These are phyloP conservation scores for Megathymus violae DNA, from an alignment of 1,140 invertebrate species.

Conservation along the genomic window DNA sequence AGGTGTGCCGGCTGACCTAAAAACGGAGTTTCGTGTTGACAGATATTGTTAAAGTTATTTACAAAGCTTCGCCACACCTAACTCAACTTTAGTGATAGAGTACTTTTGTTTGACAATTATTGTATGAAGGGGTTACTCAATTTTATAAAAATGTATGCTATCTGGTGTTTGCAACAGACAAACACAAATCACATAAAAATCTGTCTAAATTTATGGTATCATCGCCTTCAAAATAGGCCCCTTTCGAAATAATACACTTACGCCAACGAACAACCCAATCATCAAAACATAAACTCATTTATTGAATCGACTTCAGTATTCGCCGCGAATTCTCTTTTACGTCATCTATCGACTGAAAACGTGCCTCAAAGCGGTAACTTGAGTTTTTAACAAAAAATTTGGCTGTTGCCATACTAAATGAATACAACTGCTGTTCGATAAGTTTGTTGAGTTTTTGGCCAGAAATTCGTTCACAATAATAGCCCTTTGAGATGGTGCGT, in stretches of 20 bases:
- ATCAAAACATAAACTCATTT: constrained; percentile 18
- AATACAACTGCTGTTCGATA: constrained; percentile 25
- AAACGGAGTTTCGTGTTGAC: constrained; percentile 40
- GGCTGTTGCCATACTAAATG: neutral
- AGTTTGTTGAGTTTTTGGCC: constrained; percentile 31
- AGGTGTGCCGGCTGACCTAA: constrained; percentile 48
- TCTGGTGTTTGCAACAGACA: neutral
- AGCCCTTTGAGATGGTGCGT: constrained; percentile 35
- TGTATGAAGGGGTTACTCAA: too few relatives aligned
- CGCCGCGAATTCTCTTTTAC: constrained; percentile 20
- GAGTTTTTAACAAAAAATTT: constrained; percentile 27
- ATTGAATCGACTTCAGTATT: constrained; percentile 7
- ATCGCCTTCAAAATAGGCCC: neutral
- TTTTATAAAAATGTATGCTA: neutral
- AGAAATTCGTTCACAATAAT: constrained; percentile 32
- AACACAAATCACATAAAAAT: too few relatives aligned
- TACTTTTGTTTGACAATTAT: neutral
- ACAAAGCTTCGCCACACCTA: constrained; percentile 5
- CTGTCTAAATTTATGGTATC: too few relatives aligned
- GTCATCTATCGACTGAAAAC: neutral
- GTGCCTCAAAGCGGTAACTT: constrained; percentile 21
- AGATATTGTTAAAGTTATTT: constrained; percentile 26
- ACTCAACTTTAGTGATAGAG: neutral
- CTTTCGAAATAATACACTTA: constrained; percentile 23
- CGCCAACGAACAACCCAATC: constrained; percentile 24